phyloP scores from a whole-genome alignment of 2,113 vertebrate genomes.

The Planiliza haematocheilus region DNA sequence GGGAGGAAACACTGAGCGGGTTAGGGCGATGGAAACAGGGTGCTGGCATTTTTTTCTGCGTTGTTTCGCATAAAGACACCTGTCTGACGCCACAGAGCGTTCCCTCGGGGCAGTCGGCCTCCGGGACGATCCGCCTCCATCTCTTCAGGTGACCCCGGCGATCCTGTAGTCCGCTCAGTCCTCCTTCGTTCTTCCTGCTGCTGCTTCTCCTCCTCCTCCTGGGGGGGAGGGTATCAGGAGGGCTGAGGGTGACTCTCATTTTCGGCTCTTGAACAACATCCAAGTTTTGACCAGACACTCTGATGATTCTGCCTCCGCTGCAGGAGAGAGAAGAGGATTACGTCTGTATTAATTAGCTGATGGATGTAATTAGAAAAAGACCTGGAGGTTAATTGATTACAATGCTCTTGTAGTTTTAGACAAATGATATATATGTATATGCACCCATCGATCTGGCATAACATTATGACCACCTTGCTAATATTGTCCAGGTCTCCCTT shows the following conservation, averaged over 20 bases:
- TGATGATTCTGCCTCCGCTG: slow-evolving; percentile 92
- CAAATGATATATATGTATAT: too few species aligned
- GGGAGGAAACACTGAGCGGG: neutral
- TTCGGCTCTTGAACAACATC: slow-evolving; percentile 93
- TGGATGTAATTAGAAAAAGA: too few species aligned
- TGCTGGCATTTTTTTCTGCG: too few species aligned
- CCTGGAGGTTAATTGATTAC: too few species aligned
- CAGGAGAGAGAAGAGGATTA: neutral
- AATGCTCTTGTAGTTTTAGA: too few species aligned
- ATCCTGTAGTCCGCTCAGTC: slow-evolving; percentile 3
- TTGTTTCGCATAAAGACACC: too few species aligned
- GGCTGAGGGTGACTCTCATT: slow-evolving; percentile 89
- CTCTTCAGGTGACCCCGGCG: slow-evolving; percentile 67
- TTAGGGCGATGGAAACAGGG: too few species aligned
- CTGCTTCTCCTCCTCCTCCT: slow-evolving; percentile 59
- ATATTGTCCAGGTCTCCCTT: too few species aligned
- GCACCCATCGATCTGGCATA: too few species aligned
- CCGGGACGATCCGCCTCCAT: slow-evolving; percentile 86
- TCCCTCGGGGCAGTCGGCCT: slow-evolving; percentile 82
- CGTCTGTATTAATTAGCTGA: too few species aligned
- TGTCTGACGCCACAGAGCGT: slow-evolving; percentile 84
- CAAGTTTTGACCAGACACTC: slow-evolving; percentile 90
- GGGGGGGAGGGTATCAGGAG: slow-evolving; percentile 72
- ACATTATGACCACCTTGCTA: too few species aligned
- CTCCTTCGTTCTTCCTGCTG: slow-evolving; percentile 25